These are phyloP conservation scores for Macrochelys suwanniensis DNA, from an alignment of 2,797 vertebrate genomes.

Conservation along the genomic window DNA sequence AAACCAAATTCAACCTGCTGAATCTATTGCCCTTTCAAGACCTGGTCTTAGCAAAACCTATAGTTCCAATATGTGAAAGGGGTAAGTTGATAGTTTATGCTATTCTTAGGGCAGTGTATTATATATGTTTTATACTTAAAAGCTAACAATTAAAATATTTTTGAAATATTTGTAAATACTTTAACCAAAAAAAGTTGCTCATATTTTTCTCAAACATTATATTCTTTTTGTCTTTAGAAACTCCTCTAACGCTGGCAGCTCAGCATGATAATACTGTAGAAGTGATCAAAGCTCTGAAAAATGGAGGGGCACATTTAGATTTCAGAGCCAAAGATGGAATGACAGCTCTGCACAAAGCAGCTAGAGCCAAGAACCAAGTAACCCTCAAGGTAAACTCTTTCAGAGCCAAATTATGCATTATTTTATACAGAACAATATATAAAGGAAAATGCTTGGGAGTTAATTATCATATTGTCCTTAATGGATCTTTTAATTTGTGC, in stretches of 20 bases:
- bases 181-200: background rate
- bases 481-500: background rate
- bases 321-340: slow-evolving; percentile 94
- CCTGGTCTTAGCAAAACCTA: background rate
- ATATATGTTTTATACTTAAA: background rate
- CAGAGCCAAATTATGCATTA: background rate
- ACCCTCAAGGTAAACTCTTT: slow-evolving; percentile 86
- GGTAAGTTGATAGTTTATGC: background rate
- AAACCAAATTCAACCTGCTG: background rate
- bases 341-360: slow-evolving; percentile 95
- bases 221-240: slow-evolving; percentile 83
- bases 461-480: slow-evolving; percentile 19
- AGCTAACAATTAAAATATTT: background rate
- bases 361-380: slow-evolving; percentile 87
- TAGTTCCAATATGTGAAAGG: background rate
- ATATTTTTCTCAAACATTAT: background rate
- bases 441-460: background rate
- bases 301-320: slow-evolving; percentile 94
- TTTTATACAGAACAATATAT: background rate
- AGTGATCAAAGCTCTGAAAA: slow-evolving; percentile 90
- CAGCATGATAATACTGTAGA: slow-evolving; percentile 88
- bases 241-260: slow-evolving; percentile 90
- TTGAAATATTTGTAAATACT: background rate
- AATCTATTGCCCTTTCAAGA: background rate
- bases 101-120: background rate